These are phyloP conservation scores for Ostrea edulis DNA, from an alignment of 1,140 invertebrate genomes.

Conservation along the genomic window DNA sequence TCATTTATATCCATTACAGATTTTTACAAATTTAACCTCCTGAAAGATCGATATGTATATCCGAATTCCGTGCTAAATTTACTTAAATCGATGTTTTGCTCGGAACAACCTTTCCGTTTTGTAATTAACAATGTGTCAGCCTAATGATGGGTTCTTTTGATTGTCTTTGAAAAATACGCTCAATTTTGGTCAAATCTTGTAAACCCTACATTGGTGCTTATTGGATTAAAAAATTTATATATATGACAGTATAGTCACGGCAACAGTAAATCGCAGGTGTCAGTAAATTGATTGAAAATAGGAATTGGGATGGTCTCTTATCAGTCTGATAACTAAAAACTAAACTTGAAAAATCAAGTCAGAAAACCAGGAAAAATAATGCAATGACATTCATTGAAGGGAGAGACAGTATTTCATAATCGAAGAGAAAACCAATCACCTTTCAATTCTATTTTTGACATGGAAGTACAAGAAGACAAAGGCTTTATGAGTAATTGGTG, in stretches of 20 bases:
- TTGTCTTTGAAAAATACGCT: neutral
- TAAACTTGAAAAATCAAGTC: neutral
- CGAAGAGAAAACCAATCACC: constrained; percentile 12
- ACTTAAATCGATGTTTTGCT: neutral
- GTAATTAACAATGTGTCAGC: neutral
- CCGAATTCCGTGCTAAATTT: neutral
- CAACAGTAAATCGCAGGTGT: neutral
- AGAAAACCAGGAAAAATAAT: neutral
- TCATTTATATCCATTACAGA: constrained; percentile 14
- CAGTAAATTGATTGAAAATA: neutral
- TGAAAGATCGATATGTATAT: neutral
- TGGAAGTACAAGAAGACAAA: constrained; percentile 20
- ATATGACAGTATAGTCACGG: neutral
- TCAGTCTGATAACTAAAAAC: neutral
- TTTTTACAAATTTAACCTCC: neutral
- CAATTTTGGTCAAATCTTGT: neutral
- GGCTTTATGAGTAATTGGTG: neutral
- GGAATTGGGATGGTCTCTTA: neutral
- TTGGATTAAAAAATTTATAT: neutral
- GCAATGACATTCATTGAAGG: neutral
- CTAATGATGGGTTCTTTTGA: neutral
- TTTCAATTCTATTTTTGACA: constrained; percentile 12
- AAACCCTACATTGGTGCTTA: neutral
- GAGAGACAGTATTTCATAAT: neutral
- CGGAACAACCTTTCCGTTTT: neutral